A percentile compares a stretch with the other conserved stretches of the same genome.
Evolutionary conservation across 2,888 invertebrate genomes (phyloP).

Genomic region (Anarsia innoxiella): DNA sequence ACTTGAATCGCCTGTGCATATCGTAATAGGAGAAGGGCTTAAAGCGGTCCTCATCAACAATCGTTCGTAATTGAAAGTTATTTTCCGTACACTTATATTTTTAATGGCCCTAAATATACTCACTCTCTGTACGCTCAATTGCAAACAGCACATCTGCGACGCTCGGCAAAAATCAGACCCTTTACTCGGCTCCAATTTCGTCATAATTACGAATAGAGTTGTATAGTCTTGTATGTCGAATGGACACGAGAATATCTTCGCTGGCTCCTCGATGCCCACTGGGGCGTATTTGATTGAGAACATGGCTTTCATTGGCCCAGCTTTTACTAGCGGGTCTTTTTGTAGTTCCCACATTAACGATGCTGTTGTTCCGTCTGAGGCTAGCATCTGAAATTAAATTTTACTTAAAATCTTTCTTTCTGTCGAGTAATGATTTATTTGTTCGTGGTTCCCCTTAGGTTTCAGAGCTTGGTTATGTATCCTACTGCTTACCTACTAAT

Average conservation of each 20-base stretch:
- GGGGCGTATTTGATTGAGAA: slow-evolving; percentile 55
- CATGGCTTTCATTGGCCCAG: slow-evolving; percentile 64
- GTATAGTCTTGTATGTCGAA: slow-evolving; percentile 89
- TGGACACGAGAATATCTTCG: slow-evolving; percentile 76
- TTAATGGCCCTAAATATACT: slow-evolving; percentile 17
- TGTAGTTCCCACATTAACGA: slow-evolving; percentile 90
- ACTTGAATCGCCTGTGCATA: too few relatives aligned
- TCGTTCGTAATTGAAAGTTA: too few relatives aligned
- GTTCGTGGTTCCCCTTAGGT: too few relatives aligned
- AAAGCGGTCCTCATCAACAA: too few relatives aligned
- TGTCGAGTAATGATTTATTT: too few relatives aligned
- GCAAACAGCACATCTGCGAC: slow-evolving; percentile 89
- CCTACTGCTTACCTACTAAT: too few relatives aligned
- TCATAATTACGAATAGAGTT: slow-evolving; percentile 88
- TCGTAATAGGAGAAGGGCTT: too few relatives aligned
- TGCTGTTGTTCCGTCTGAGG: slow-evolving; percentile 83
- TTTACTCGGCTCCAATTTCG: slow-evolving; percentile 85
- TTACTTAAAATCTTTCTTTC: too few relatives aligned
- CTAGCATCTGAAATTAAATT: slow-evolving; percentile 71
- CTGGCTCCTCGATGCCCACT: slow-evolving; percentile 41
- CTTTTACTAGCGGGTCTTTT: slow-evolving; percentile 76
- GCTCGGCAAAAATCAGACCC: slow-evolving; percentile 91
- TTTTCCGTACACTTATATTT: too few relatives aligned
- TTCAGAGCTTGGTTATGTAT: too few relatives aligned
- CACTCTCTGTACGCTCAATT: slow-evolving; percentile 81